Evolutionary conservation across 1,140 invertebrate genomes (phyloP), one percentile per base, ranked within the genome.

Genomic region (Anastatus disparis): DNA sequence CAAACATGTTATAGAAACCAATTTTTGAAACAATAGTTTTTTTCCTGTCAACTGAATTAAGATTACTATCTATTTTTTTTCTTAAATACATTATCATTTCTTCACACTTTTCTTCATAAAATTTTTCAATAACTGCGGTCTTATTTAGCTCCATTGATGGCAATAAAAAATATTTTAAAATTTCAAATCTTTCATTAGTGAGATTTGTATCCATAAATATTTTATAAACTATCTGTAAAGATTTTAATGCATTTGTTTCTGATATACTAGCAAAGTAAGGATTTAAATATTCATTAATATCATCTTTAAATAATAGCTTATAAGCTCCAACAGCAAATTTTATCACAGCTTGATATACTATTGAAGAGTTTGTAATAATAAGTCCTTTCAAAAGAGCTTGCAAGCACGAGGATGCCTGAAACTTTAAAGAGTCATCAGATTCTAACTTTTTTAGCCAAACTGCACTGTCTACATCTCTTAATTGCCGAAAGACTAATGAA

Each of bases 1-100:
- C 79, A 13, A 85, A 55, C 15, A 87, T 71, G 68, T 81, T 74
- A 38, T 78, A 87, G 38, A 77, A 77, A 22, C 79, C 81, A 12
- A 84, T 83, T 56, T 81, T 82, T 20, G 84, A 81, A 22, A 83
- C 71, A 10, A 83, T 71, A 0, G 74, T 24, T n/a, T 72, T 72
- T n/a, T 74, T 74, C n/a, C 70, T 53, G 24, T 82, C 78, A 3
- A 66, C 59, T 1, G 12, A 58, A 20, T 50, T 15, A 15, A 38
- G 10, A 56, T 1, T 22, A 2, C 3, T 17, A n/a, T 73, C 38
- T 17, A 75, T 65, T 50, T 69, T 20, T 2, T 46, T 65, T 2
- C 13, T 12, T 38, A 81, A 58, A 35, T 42, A 69, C 0, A 22
- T 22, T 13, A 76, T 70, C 55, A 85, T 78, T 15, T 78, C 70